Evolutionary conservation across 2,888 invertebrate species (phyloP).

Genomic region (Amblyteles armatorius): DNA sequence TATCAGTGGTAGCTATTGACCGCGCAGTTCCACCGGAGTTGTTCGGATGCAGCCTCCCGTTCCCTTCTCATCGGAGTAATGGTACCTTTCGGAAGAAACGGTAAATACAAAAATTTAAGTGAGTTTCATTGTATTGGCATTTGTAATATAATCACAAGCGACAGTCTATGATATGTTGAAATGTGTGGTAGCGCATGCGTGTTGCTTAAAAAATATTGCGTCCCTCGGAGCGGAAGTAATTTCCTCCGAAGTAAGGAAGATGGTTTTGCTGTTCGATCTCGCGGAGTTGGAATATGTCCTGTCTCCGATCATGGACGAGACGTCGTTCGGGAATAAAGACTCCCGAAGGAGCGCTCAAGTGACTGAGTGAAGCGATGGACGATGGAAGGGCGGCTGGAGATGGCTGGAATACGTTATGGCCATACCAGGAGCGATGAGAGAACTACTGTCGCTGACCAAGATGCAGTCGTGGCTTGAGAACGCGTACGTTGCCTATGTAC

Average conservation of each 20-base stretch:
- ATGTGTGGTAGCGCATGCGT: neutral
- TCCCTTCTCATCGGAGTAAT: too few species aligned
- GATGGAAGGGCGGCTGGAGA: conserved; percentile 21
- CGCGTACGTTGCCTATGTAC: conserved; percentile 17
- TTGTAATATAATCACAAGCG: neutral
- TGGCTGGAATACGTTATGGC: conserved; percentile 27
- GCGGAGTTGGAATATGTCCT: conserved; percentile 22
- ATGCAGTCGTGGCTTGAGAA: conserved; percentile 29
- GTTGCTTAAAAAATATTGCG: neutral
- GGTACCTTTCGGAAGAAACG: too few species aligned
- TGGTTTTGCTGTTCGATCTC: neutral
- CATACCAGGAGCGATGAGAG: conserved; percentile 38
- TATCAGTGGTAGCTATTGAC: neutral
- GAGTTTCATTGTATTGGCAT: neutral
- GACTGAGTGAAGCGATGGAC: conserved; percentile 62
- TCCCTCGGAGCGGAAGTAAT: neutral
- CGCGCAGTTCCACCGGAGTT: neutral
- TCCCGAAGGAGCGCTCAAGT: conserved; percentile 64
- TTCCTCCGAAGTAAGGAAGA: neutral
- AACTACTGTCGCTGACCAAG: conserved; percentile 27
- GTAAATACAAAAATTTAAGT: too few species aligned
- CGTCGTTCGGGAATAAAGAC: conserved; percentile 64
- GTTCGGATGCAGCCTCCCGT: neutral
- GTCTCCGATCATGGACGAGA: conserved; percentile 50
- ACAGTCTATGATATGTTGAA: neutral